Evolutionary conservation across 2,113 vertebrate genomes (phyloP).

Genomic region (Stomatorhinus ivindoensis): DNA sequence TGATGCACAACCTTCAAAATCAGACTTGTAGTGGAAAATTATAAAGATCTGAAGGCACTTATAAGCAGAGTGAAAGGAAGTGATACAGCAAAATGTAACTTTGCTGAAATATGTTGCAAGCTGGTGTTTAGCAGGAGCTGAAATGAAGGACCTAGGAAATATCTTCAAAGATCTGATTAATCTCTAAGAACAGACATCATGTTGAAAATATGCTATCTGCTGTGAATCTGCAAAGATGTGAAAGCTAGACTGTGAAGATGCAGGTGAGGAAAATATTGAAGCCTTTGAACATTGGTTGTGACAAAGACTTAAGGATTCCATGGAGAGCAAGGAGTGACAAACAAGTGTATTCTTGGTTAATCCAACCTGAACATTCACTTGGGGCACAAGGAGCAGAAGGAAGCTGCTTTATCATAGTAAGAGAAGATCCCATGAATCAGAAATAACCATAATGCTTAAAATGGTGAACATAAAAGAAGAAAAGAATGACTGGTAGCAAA

Average conservation of each 20-base stretch:
- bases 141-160: not conserved
- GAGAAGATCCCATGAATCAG: not conserved
- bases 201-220: not conserved
- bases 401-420: not conserved
- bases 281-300: not conserved
- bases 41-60: not conserved
- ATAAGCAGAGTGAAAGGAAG: not conserved
- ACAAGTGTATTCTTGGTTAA: not conserved
- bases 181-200: not conserved
- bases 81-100: not conserved
- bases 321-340: not conserved
- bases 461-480: not conserved
- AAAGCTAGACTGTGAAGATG: not conserved
- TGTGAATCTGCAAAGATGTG: not conserved
- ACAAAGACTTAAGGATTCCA: not conserved
- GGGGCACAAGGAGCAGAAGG: not conserved
- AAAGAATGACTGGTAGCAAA: not conserved
- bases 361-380: not conserved
- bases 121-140: not conserved
- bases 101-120: not conserved
- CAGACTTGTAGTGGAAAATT: not conserved
- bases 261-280: not conserved
- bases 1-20: not conserved
- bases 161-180: not conserved
- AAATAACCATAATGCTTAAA: not conserved